A percentile compares a stretch with the other conserved stretches of the same genome.
These are phyloP conservation scores for Pammene fasciana DNA, from an alignment of 2,888 invertebrate genomes.

Conservation along the genomic window DNA sequence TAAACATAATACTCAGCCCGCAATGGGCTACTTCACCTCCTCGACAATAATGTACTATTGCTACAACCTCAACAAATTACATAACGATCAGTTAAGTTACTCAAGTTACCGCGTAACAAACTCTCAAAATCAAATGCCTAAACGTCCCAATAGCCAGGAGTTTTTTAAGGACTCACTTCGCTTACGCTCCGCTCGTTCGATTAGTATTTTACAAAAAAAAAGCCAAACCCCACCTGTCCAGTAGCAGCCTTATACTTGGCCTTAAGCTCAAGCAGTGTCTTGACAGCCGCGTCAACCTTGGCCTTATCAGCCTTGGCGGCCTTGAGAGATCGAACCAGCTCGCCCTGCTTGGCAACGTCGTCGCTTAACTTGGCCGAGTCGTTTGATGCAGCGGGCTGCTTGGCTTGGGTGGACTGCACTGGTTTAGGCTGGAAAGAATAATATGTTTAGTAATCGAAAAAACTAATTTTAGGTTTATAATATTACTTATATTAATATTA, in stretches of 20 bases:
- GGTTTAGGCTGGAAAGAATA: slow-evolving; percentile 63
- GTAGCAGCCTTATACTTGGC: slow-evolving; percentile 86
- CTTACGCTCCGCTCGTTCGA: no score
- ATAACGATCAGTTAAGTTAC: no score
- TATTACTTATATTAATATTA: no score
- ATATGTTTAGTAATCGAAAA: not conserved
- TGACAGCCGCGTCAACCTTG: slow-evolving; percentile 70
- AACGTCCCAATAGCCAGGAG: no score
- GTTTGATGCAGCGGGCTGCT: slow-evolving; percentile 50
- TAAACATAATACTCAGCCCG: no score
- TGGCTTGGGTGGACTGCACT: slow-evolving; percentile 52
- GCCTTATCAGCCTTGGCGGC: slow-evolving; percentile 81
- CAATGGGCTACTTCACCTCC: no score
- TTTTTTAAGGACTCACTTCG: no score
- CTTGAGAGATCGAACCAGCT: slow-evolving; percentile 87
- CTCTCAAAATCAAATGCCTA: no score
- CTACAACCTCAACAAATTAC: no score
- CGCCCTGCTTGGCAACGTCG: slow-evolving; percentile 85
- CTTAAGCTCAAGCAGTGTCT: slow-evolving; percentile 87
- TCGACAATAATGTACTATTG: no score
- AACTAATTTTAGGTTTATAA: no score
- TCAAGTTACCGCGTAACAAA: no score
- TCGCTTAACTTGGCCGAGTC: slow-evolving; percentile 58
- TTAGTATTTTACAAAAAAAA: not conserved
- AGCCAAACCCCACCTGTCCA: slow-evolving; percentile 54